Evolutionary conservation across 2,113 vertebrate species (phyloP), one percentile per base, ranked within the genome.

Genomic region (Cyprinodon variegatus): DNA sequence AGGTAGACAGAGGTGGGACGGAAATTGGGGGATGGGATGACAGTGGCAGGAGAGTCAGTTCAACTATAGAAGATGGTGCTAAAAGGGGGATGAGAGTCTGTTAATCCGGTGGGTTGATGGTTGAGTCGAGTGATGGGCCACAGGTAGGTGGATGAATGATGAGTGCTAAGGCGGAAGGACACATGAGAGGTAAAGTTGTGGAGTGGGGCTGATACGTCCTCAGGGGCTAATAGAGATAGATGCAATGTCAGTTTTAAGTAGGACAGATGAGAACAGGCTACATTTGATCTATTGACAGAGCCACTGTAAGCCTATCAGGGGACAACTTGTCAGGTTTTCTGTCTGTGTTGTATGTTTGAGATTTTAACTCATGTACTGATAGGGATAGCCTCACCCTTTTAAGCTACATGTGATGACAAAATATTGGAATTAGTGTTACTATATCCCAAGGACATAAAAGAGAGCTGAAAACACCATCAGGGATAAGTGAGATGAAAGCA

Each of bases 11-110:
- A 83, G 84, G 67, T 84, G 82, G 86, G 83, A 86, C 82, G 64
- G 87, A 79, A 71, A 74, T 69, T 36, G 72, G 75, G 84, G 80
- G 76, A 61, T 68, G 79, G 73, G 74, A 78, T 39, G 70, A 82
- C 68, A 74, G 74, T 46, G 17, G 61, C 14, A 65, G 59, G 71
- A 80, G 66, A 76, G 71, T 71, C 1, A 73, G 74, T 81, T 57
- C 50, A 81, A 80, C 79, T 76, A 72, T 65, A 68, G 77, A 71
- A 78, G 86, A 85, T 78, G 76, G 86, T 77, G 86, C 75, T 90
- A 90, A 92, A 85, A 83, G 85, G 53, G 53, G 80, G 89, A 89
- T 88, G 83, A 92, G 91, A 87, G 90, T 88, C 79, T 89, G 86
- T 90, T 87, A 85, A 78, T 80, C 76, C n/a, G 8, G 48, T 40